Base-by-base conservation (phyloP, 2,888 invertebrate species). In the Scrobipalpa atriplicella region DNA sequence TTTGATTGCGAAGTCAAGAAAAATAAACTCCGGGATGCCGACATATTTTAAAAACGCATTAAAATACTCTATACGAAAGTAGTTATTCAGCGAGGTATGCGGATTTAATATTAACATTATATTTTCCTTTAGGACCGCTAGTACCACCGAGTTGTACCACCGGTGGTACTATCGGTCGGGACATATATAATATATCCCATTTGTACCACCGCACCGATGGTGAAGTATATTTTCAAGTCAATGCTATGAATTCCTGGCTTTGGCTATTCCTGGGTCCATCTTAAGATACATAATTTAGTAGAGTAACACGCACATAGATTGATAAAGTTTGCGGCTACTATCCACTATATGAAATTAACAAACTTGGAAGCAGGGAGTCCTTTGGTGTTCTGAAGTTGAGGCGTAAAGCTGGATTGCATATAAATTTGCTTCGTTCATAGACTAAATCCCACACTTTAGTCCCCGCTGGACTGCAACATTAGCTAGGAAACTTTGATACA, bases 331-430 rank as follows among this genome's bases (percentile, higher is more conserved):
- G 83, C 80, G 82, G 84, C 83, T 76, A 77, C 81, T 72, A 80
- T 77, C 82, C 82, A 83, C 82, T 85, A 83, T 86, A 84, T 84
- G 83, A 84, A 87, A 89, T 89, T 89, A 85, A 86, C 87, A 86
- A 89, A 89, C 87, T 88, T 89, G 77, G 70, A 76, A 77, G 73
- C 78, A 75, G 75, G 67, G 51, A 19, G 78, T 80, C 81, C 84
- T 82, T 79, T 82, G 78, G 72, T 76, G 75, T 75, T 79, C 70
- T 72, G 68, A 81, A 84, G 77, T 85, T 82, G 72, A 73, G 70
- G 72, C 75, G 70, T 78, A 69, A 74, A 71, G 71, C 73, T 75
- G 77, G 75, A 83, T 82, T 80, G 82, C 82, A 83, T 82, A 82
- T 82, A 82, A 80, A 83, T 85, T 83, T 74, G 73, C 73, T 73